These are phyloP conservation scores for Torymus aiolomorphi DNA, from an alignment of 2,888 invertebrate species.

Conservation along the genomic window DNA sequence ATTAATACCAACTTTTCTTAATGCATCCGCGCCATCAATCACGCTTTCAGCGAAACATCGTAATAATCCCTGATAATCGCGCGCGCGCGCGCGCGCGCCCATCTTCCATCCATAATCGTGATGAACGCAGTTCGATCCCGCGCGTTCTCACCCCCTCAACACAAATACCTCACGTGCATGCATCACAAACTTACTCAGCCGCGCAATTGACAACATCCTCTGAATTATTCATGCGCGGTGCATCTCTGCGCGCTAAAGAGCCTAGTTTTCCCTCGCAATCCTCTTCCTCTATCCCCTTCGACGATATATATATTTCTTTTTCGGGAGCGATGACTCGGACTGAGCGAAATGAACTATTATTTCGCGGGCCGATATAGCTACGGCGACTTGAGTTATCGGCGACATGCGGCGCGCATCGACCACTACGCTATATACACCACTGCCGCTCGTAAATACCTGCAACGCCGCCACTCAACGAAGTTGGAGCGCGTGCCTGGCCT, in stretches of 20 bases:
- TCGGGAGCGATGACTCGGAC: too few species aligned
- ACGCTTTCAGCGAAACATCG: slow-evolving; percentile 30
- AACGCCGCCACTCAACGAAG: background rate
- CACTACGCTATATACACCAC: background rate
- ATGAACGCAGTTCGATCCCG: slow-evolving; percentile 20
- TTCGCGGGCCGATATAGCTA: background rate
- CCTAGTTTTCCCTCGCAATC: too few species aligned
- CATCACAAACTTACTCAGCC: too few species aligned
- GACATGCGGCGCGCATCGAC: slow-evolving; percentile 31
- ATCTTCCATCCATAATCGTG: slow-evolving; percentile 14
- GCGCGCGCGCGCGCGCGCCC: too few species aligned
- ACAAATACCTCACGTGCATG: too few species aligned
- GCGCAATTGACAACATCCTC: too few species aligned
- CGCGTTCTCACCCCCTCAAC: background rate
- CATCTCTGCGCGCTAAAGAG: too few species aligned
- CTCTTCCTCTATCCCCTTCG: too few species aligned
- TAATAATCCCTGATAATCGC: background rate
- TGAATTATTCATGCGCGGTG: too few species aligned
- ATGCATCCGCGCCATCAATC: slow-evolving; percentile 7
- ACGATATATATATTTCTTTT: too few species aligned
- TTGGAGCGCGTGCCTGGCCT: too few species aligned
- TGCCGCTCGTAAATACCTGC: slow-evolving; percentile 17
- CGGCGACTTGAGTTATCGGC: slow-evolving; percentile 20
- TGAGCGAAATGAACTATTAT: slow-evolving; percentile 5
- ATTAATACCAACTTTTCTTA: slow-evolving; percentile 12